Evolutionary conservation across 2,888 invertebrate species (phyloP).

Genomic region (Athalia circularis): DNA sequence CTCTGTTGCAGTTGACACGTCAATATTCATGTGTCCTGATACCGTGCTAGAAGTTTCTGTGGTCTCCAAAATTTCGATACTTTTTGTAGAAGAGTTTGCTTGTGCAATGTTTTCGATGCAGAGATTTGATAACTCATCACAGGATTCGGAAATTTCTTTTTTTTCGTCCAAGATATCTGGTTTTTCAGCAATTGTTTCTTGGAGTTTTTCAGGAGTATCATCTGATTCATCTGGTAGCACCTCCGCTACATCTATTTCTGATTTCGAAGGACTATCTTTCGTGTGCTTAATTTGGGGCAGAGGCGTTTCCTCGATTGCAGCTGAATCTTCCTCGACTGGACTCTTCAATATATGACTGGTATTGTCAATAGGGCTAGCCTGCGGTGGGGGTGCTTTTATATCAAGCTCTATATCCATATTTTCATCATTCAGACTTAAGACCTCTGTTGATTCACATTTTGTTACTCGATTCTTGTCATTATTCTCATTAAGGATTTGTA

Average conservation of each 20-base stretch:
- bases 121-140: neutral
- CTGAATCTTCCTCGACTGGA: neutral
- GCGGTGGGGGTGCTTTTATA: neutral
- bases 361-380: neutral
- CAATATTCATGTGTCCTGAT: neutral
- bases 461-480: neutral
- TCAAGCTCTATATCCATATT: neutral
- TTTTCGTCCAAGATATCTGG: neutral
- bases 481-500: neutral
- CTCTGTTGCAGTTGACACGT: neutral
- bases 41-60: neutral
- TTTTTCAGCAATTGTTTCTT: neutral
- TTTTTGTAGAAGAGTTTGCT: neutral
- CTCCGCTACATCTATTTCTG: neutral
- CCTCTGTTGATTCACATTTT: neutral
- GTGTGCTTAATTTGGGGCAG: neutral
- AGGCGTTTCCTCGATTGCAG: neutral
- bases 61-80: neutral
- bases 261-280: constrained; percentile 1
- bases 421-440: neutral
- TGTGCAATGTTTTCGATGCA: neutral
- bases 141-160: constrained; percentile 26
- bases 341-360: neutral
- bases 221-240: neutral
- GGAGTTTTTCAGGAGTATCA: neutral